These are phyloP conservation scores for Paraescarpia echinospica DNA, from an alignment of 1,140 invertebrate species.

Conservation along the genomic window DNA sequence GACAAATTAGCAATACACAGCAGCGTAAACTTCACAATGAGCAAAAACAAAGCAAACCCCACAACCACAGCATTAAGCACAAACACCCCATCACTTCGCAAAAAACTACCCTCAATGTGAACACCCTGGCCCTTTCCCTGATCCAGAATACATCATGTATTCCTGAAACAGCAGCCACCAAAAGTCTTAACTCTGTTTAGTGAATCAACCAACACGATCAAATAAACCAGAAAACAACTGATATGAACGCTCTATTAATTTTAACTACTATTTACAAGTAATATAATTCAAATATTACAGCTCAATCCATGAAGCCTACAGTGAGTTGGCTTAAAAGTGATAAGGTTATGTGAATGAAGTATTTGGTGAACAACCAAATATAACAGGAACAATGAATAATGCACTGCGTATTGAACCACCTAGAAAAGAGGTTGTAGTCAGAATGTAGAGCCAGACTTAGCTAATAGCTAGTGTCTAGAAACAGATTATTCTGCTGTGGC, in stretches of 20 bases:
- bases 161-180: background rate
- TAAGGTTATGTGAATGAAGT: background rate
- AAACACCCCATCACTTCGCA: background rate
- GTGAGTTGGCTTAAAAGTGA: background rate
- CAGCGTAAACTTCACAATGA: background rate
- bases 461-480: background rate
- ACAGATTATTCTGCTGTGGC: background rate
- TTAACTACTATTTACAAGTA: background rate
- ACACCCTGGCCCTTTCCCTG: background rate
- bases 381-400: background rate
- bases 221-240: background rate
- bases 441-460: background rate
- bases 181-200: background rate
- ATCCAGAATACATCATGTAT: background rate
- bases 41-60: background rate
- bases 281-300: background rate
- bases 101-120: background rate
- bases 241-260: background rate
- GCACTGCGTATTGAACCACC: background rate
- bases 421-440: no score
- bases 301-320: background rate
- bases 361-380: background rate
- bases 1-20: background rate
- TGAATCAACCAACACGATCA: no score
- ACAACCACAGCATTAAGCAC: background rate